Conservation (phyloP, 2,113 vertebrate species). For the Ochotona curzoniae region DNA sequence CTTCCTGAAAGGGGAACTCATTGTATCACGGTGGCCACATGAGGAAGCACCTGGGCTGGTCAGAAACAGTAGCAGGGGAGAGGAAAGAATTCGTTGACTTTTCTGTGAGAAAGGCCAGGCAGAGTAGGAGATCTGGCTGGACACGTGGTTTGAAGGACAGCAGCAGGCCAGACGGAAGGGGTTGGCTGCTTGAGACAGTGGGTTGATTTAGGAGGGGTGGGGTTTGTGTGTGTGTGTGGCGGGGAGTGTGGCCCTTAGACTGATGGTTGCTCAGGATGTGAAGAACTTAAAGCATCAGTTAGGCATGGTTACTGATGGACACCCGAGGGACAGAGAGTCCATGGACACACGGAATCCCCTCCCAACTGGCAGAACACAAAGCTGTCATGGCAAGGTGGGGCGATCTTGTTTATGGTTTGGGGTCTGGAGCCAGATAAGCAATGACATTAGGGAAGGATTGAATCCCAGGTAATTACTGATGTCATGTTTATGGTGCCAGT, state of each 20-base stretch:
- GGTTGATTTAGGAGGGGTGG: too few relatives aligned
- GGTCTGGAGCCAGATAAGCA: too few relatives aligned
- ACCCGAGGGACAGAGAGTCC: too few relatives aligned
- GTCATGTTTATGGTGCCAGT: too few relatives aligned
- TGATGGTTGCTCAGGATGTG: not conserved
- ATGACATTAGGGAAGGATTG: not conserved
- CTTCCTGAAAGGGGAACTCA: too few relatives aligned
- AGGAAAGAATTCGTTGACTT: too few relatives aligned
- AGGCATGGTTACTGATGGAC: not conserved
- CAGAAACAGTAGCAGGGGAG: not conserved
- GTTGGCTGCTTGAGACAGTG: not conserved
- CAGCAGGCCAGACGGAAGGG: too few relatives aligned
- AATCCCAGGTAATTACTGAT: too few relatives aligned
- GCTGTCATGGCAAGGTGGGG: too few relatives aligned
- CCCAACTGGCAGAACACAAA: not conserved
- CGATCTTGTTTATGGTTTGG: too few relatives aligned
- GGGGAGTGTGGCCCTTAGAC: not conserved
- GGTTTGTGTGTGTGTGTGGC: too few relatives aligned
- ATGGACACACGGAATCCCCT: not conserved
- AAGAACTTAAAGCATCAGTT: not conserved
- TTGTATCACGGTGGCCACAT: too few relatives aligned
- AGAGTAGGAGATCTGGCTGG: not conserved
- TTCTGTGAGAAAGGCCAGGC: not conserved
- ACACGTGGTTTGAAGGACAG: not conserved
- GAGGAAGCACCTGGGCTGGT: not conserved